Base-by-base conservation (phyloP, 2,888 invertebrate species). In the Tuberolachnus salignus region DNA sequence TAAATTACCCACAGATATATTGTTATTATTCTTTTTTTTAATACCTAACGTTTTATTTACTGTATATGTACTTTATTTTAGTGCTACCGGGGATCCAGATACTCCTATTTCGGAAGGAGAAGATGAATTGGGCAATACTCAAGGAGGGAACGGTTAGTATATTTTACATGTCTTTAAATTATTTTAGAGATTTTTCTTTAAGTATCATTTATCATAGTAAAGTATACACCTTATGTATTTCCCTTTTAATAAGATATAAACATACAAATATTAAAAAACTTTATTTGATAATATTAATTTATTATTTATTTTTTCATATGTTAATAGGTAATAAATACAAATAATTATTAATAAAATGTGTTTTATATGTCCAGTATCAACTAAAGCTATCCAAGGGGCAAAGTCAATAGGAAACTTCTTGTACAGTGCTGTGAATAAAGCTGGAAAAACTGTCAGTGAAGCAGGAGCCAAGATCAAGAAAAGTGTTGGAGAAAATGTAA, bases 341-440 rank as follows among this genome's bases (percentile, higher is more conserved):
- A 34, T 34, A 34, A 34, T 4, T 46, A 10, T 46, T 44, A 72
- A 14, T 61, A 59, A 42, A 63, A 64, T 66, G 21, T 46, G 71
- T 71, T 55, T 80, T 80, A 81, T 80, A 78, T 82, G 83, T 84
- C 80, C 86, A 93, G 94, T 94, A 86, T 94, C 94, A 83, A 94
- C 92, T 84, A 95, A 95, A 88, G 94, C 94, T 81, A 89, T 94
- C 83, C 93, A 93, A 72, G 93, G 94, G 71, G 95, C 95, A 83
- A 95, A 95, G 88, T 93, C 92, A 74, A 91, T 95, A 84, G 95
- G 95, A 83, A 95, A 91, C 86, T 96, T 96, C 88, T 89, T 97
- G 83, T 97, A 94, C 88, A 94, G 95, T 82, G 95, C 97, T 83
- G 96, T 97, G 83, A 97, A 95, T 88, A 97, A 96, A 88, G 97